Base-by-base conservation (phyloP, 2,888 invertebrate species). In the Caradrina clavipalpis region DNA sequence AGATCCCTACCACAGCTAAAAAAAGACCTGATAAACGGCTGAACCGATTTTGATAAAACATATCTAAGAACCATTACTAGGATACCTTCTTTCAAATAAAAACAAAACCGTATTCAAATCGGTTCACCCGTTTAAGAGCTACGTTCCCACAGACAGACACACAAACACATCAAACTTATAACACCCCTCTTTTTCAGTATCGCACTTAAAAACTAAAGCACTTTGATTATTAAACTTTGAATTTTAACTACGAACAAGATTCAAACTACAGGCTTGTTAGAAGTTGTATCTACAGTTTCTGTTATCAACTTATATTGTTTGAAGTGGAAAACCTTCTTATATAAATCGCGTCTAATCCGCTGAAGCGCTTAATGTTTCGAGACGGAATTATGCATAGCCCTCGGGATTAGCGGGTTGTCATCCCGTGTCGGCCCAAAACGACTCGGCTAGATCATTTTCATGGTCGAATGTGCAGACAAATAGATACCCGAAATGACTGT, bases 321-420 rank as follows among this genome's bases (percentile, higher is more conserved):
- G 72, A 88, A 92, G 90, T 92, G 87, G 87, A 88, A 89, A 92
- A 91, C 89, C 90, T 90, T 86, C 89, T 87, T 91, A 91, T 91
- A 89, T 92, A 93, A 93, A 92, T 92, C 93, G 90, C 85, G 84
- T 89, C 86, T 94, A 95, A 95, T 93, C 94, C 93, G 77, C 83
- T 82, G 86, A 85, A 92, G 89, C 92, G 92, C 90, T 93, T 92
- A 93, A 92, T 93, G 94, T 93, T 93, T 92, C 88, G 88, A 90
- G 91, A 88, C 86, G 92, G 92, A 92, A 94, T 95, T 95, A 95
- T 94, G 93, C 94, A 93, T 91, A 93, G 92, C 93, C 92, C 88
- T 66, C 74, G 90, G 92, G 95, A 94, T 95, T 94, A 93, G 90
- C 90, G 89, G 91, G 90, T 91, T 94, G 93, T 94, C 94, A 92